phyloP scores from a whole-genome alignment of 2,888 invertebrate genomes.

The Thalpophila matura region DNA sequence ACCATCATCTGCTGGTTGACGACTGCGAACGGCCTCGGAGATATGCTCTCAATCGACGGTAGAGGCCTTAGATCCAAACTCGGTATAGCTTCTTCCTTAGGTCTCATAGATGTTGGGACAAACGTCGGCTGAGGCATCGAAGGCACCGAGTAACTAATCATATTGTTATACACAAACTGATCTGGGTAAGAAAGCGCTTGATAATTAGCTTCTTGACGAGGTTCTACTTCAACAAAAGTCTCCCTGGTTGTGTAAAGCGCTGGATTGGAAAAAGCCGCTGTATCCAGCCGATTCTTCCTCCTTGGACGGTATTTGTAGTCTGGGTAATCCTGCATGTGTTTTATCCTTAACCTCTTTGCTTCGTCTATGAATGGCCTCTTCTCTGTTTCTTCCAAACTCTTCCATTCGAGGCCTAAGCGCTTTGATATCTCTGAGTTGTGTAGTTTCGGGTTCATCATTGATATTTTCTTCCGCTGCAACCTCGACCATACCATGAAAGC shows the following conservation, averaged over 20 bases:
- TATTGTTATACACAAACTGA: slow-evolving; percentile 85
- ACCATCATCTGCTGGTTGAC: slow-evolving; percentile 89
- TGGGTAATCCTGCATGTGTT: slow-evolving; percentile 94
- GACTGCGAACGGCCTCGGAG: slow-evolving; percentile 84
- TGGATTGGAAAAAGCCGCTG: slow-evolving; percentile 75
- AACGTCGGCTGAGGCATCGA: slow-evolving; percentile 78
- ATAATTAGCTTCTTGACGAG: slow-evolving; percentile 78
- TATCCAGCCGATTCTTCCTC: slow-evolving; percentile 90
- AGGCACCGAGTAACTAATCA: slow-evolving; percentile 84
- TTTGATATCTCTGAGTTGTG: slow-evolving; percentile 96
- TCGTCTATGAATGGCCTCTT: slow-evolving; percentile 97
- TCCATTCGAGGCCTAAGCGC: slow-evolving; percentile 96
- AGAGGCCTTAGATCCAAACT: slow-evolving; percentile 83
- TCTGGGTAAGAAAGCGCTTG: slow-evolving; percentile 82
- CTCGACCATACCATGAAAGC: slow-evolving; percentile 99
- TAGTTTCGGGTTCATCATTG: slow-evolving; percentile 95
- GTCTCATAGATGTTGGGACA: slow-evolving; percentile 76
- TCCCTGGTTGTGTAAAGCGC: slow-evolving; percentile 78
- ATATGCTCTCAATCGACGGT: slow-evolving; percentile 88
- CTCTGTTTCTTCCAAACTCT: slow-evolving; percentile 94
- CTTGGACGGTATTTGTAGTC: slow-evolving; percentile 93
- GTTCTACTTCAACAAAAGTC: slow-evolving; percentile 82
- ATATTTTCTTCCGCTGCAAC: slow-evolving; percentile 96
- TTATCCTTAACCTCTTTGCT: slow-evolving; percentile 94
- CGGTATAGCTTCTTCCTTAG: slow-evolving; percentile 80